Base-by-base conservation (phyloP, 2,888 invertebrate genomes). In the Tolmerus cingulatus region DNA sequence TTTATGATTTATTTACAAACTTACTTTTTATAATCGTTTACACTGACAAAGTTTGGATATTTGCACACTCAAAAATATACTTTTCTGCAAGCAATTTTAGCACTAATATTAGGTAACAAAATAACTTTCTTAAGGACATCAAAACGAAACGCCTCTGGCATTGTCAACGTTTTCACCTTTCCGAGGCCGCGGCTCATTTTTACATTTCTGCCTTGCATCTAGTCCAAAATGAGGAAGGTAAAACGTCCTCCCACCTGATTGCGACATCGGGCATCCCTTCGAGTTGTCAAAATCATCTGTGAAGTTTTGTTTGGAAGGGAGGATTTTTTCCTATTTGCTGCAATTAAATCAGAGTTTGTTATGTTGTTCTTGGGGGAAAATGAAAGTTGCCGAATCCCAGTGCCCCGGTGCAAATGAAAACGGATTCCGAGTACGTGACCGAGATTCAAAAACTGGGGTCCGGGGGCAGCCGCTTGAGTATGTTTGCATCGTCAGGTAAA, bases 221-320 rank as follows among this genome's bases (percentile, higher is more conserved):
- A 51, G 51, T 51, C 51, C 51, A 51, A 51, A 51, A 16, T 16
- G n/a, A n/a, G 5, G 16, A 46, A 51, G 51, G 51, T 51, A 51
- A 78, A 51, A 79, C 27, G 51, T 16, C 51, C 51, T 40, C 79
- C 79, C 79, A 79, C 51, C 79, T 79, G 79, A 51, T 51, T 12
- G 30, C 5, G 3, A 14, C 85, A 85, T 85, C 30, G 43, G 85
- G 74, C 74, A 85, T 8, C 27, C 40, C 74, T 40, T 74, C 12
- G 3, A 43, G 5, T 30, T 85, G 85, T 85, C 85, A 85, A 85
- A 85, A 85, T 85, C 85, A 85, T 46, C 85, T 85, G 85, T 40
- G 37, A 66, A 81, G 40, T 74, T 40, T 74, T 74, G 85, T 74
- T 40, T 74, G 27, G 46, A 74, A 85, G 43, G 46, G 46, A 85